A percentile compares a stretch with the other conserved stretches of the same genome.
phyloP scores from a whole-genome alignment of 2,888 invertebrate genomes.

The Heliconius ismenius region DNA sequence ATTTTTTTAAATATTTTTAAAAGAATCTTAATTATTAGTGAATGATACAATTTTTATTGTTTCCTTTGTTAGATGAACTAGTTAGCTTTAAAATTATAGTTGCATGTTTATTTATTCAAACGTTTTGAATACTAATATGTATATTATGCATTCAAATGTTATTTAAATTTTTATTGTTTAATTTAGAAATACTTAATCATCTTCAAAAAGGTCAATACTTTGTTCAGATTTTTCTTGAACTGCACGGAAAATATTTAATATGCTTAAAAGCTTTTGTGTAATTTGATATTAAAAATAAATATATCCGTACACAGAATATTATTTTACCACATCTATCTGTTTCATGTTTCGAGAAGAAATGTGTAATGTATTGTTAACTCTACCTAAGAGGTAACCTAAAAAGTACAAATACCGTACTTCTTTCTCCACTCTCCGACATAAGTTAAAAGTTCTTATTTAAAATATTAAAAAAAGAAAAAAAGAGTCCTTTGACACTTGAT shows the following conservation, averaged over 20 bases:
- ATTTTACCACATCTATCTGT: neutral
- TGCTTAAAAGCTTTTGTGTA: conserved; percentile 6
- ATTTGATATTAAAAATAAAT: neutral
- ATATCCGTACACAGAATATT: neutral
- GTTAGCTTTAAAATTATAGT: neutral
- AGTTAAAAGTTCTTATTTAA: neutral
- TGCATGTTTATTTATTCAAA: conserved; percentile 17
- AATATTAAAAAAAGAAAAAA: neutral
- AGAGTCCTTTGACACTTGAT: no score
- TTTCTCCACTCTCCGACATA: neutral
- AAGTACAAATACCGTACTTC: neutral
- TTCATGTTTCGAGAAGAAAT: neutral
- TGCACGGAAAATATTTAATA: neutral
- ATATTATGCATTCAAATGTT: neutral
- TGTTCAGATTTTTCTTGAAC: neutral
- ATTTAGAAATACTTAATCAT: neutral
- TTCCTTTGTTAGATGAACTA: conserved; percentile 12
- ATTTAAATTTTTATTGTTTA: neutral
- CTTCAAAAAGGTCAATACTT: neutral
- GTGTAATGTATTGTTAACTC: neutral
- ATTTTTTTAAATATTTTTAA: neutral
- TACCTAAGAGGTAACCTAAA: neutral
- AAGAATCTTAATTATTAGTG: neutral
- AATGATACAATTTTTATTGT: neutral
- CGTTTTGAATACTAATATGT: neutral